These are phyloP conservation scores for Branchipolynoe longqiensis DNA, from an alignment of 2,888 invertebrate genomes.

Conservation along the genomic window DNA sequence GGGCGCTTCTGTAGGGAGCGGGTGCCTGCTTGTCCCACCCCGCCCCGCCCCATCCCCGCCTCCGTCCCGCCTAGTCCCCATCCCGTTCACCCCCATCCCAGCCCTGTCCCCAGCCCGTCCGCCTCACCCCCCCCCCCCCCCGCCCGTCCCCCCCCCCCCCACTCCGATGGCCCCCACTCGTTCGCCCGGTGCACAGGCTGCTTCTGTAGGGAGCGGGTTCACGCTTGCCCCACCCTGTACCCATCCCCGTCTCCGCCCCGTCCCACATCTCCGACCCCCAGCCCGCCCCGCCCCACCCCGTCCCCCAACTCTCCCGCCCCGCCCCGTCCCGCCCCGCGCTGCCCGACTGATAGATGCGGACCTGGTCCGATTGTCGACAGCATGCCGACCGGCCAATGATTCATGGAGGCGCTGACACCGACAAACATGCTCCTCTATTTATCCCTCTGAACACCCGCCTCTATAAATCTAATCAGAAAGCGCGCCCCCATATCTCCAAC, in stretches of 20 bases:
- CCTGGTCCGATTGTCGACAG: conserved; percentile 19
- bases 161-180: background rate
- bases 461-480: conserved; percentile 41
- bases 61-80: background rate
- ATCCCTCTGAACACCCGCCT: conserved; percentile 47
- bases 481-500: background rate
- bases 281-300: background rate
- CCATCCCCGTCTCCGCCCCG: background rate
- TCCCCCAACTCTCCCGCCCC: background rate
- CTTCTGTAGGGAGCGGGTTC: background rate
- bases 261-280: background rate
- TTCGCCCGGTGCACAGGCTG: background rate
- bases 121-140: background rate
- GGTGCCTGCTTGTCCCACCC: no score
- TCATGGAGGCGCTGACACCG: conserved; percentile 29
- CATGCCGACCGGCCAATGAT: background rate
- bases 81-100: background rate
- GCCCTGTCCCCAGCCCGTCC: background rate
- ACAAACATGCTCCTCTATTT: conserved; percentile 29
- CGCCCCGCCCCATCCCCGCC: background rate
- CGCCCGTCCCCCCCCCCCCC: background rate
- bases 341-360: conserved; percentile 16
- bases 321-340: background rate
- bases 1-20: no score
- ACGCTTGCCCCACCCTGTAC: no score